phyloP scores from a whole-genome alignment of 2,888 invertebrate genomes.

The Sthenelais limicola region DNA sequence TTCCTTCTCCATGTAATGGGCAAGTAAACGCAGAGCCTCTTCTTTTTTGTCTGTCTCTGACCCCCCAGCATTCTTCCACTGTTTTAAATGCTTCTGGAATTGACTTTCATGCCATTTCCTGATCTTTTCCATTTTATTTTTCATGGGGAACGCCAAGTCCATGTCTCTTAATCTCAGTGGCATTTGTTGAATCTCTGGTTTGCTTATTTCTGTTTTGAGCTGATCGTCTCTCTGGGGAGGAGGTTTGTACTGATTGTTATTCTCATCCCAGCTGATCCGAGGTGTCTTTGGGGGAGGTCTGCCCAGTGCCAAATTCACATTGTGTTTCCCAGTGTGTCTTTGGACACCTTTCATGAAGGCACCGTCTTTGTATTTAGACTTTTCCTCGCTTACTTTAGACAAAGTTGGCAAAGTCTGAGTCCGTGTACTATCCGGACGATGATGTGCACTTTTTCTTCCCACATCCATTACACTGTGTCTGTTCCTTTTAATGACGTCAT shows the following conservation, averaged over 20 bases:
- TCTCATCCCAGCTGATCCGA: slow-evolving; percentile 15
- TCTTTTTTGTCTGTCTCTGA: neutral
- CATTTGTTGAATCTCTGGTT: no score
- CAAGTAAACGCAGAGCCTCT: slow-evolving; percentile 6
- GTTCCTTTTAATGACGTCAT: no score
- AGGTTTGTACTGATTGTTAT: neutral
- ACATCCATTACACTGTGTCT: no score
- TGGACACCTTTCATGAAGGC: slow-evolving; percentile 1
- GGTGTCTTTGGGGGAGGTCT: neutral
- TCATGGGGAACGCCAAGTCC: neutral
- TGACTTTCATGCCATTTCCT: slow-evolving; percentile 5
- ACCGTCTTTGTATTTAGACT: neutral
- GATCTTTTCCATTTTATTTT: slow-evolving; percentile 1
- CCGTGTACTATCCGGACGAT: no score
- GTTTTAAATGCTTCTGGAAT: slow-evolving; percentile 8
- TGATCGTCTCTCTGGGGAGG: neutral
- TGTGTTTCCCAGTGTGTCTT: neutral
- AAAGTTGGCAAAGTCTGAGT: neutral
- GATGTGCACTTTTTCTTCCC: no score
- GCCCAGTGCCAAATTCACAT: slow-evolving; percentile 1
- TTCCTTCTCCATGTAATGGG: slow-evolving; percentile 2
- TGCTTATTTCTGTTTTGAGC: neutral
- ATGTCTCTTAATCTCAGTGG: slow-evolving; percentile 1
- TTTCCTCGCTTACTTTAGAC: slow-evolving; percentile 10
- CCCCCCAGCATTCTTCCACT: neutral